A percentile compares a stretch with the other conserved stretches of the same genome.
phyloP scores from a whole-genome alignment of 2,888 invertebrate species.

The Himalopsyche kuldschensis region DNA sequence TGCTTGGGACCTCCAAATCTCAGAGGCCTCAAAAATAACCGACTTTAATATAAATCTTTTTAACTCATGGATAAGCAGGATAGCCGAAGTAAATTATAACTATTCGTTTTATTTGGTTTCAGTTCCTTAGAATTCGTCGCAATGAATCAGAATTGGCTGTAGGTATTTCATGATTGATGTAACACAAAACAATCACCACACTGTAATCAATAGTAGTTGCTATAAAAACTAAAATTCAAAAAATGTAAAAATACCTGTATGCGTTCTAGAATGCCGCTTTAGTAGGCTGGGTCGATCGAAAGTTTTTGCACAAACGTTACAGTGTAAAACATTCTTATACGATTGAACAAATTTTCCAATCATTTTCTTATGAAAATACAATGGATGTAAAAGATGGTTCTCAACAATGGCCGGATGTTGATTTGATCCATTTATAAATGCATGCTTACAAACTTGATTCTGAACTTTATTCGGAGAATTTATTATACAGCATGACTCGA shows the following conservation, averaged over 20 bases:
- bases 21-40: no score
- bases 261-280: conserved; percentile 68
- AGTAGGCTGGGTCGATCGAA: conserved; percentile 70
- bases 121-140: no score
- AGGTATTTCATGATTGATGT: no score
- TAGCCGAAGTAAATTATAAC: no score
- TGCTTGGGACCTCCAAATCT: no score
- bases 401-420: background rate
- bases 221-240: no score
- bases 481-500: background rate
- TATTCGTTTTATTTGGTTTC: no score
- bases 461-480: background rate
- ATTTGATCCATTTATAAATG: background rate
- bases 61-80: no score
- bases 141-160: no score
- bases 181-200: no score
- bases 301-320: conserved; percentile 67
- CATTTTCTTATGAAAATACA: background rate
- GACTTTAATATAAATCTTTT: no score
- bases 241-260: conserved; percentile 58
- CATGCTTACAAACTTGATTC: background rate
- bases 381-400: background rate
- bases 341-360: background rate
- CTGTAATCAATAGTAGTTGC: no score
- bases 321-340: conserved; percentile 47